These are phyloP conservation scores for Neoseiulus cucumeris DNA, from an alignment of 1,140 invertebrate species.

Conservation along the genomic window DNA sequence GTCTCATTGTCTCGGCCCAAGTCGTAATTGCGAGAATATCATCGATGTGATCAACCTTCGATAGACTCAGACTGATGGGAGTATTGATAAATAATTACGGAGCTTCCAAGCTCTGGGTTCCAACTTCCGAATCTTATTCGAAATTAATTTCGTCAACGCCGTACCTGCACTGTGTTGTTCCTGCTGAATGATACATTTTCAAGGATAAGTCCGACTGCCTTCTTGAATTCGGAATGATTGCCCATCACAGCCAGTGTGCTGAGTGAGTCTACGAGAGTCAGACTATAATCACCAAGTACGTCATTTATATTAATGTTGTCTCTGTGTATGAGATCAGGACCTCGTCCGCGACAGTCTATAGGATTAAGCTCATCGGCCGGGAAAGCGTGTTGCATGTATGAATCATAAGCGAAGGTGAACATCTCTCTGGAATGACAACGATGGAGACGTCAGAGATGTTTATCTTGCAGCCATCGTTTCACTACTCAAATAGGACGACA, in stretches of 20 bases:
- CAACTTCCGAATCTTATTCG: no score
- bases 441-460: not conserved
- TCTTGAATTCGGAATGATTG: constrained; percentile 37
- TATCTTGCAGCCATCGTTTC: not conserved
- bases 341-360: constrained; percentile 35
- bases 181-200: constrained; percentile 42
- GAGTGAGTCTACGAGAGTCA: constrained; percentile 36
- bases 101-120: no score
- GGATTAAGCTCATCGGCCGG: constrained; percentile 39
- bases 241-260: constrained; percentile 36
- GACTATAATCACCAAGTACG: constrained; percentile 41
- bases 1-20: no score
- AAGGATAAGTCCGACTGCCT: constrained; percentile 38
- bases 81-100: no score
- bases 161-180: constrained; percentile 35
- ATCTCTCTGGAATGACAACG: constrained; percentile 29
- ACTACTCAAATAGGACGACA: not conserved
- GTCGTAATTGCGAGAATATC: no score
- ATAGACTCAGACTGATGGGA: no score
- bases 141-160: no score
- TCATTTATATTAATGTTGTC: constrained; percentile 52
- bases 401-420: constrained; percentile 37
- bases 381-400: constrained; percentile 38
- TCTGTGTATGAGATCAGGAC: constrained; percentile 40
- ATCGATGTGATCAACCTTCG: no score